Evolutionary conservation across 2,888 invertebrate species (phyloP), one percentile per base, ranked within the genome.

Genomic region (Nymphalis urticae): DNA sequence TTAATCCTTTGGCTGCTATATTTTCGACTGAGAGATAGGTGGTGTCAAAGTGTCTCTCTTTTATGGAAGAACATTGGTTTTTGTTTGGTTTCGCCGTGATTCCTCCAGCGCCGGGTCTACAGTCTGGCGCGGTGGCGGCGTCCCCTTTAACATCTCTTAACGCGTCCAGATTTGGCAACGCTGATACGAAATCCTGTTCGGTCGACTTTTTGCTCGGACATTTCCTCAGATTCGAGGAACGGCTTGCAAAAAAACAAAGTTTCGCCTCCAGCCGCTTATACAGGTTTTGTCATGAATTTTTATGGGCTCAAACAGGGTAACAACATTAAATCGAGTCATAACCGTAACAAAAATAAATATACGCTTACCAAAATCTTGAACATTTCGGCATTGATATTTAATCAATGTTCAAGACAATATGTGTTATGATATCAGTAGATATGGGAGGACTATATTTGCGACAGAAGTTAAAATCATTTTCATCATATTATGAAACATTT

Each of bases 161-260:
- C 90, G 89, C 89, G 87, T 87, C 88, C 92, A 88, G 90, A 92
- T 92, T 90, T 87, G 91, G 90, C 86, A 81, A 86, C 84, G 87
- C 83, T 90, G 90, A 91, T 90, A 88, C 85, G 85, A 86, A 88
- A 92, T 91, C 92, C 92, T 89, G 92, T 90, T 90, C 83, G 80
- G 85, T 82, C 83, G 84, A 79, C 88, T 91, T 92, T 90, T 92
- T 91, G 89, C 85, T 82, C 82, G 80, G 76, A 85, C 88, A 83
- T 91, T 92, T 91, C 89, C 89, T 84, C 87, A 84, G 85, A 86
- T 92, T 91, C 91, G 87, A 85, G 89, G 91, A 92, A 92, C 89
- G 83, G 78, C 79, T 77, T 80, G 83, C 85, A 42, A 87, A 89
- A 90, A 88, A 86, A 88, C 84, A 80, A 84, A 85, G 81, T 85